Conservation (phyloP, 2,797 vertebrate species). For the Synaphobranchus kaupii region DNA sequence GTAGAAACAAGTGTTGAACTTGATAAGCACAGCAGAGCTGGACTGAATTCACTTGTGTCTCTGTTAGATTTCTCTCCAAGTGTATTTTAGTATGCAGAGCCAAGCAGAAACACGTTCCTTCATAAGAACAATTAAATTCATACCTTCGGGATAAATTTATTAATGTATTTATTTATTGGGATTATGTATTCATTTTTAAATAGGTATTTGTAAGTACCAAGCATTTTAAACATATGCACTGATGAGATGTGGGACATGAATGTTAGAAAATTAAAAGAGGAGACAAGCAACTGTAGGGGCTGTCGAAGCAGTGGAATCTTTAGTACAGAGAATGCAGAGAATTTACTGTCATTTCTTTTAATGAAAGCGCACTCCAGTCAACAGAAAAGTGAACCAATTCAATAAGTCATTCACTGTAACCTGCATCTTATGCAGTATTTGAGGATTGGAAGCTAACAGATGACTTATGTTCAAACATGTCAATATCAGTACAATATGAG, state of each 20-base stretch:
- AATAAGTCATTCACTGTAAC: not conserved
- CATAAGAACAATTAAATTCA: not conserved
- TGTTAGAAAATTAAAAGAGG: not conserved
- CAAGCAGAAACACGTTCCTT: not conserved
- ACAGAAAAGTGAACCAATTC: not conserved
- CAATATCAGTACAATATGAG: not conserved
- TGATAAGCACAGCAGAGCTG: not conserved
- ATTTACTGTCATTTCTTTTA: not conserved
- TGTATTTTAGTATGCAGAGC: not conserved
- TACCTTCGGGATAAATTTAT: not conserved
- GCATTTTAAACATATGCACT: not conserved
- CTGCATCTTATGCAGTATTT: not conserved
- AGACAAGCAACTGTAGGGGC: not conserved
- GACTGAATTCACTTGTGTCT: not conserved
- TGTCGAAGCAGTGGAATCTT: not conserved
- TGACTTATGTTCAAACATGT: not conserved
- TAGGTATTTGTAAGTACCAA: not conserved
- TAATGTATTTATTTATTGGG: not conserved
- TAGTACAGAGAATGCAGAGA: not conserved
- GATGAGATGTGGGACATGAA: not conserved
- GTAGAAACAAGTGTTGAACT: not conserved
- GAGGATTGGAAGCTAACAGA: not conserved
- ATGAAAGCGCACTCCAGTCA: not conserved
- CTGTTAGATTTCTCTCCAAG: not conserved
- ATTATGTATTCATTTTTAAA: constrained; percentile 9